These are phyloP conservation scores for Corythaeola cristata DNA, from an alignment of 2,113 vertebrate genomes.

Conservation along the genomic window DNA sequence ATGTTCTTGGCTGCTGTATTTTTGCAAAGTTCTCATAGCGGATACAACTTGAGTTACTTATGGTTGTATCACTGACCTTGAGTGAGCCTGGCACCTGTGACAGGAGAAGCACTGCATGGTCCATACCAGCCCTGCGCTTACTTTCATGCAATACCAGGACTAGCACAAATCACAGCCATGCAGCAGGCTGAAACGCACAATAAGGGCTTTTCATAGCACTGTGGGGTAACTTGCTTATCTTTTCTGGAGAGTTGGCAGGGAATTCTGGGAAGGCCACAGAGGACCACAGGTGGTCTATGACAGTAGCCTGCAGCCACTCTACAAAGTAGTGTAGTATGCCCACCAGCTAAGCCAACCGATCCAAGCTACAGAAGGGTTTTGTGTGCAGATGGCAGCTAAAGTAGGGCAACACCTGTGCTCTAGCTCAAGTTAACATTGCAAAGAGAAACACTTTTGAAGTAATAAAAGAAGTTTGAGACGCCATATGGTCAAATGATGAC, in stretches of 20 bases:
- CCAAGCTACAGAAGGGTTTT: neutral
- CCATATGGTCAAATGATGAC: neutral
- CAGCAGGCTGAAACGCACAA: neutral
- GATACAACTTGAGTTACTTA: neutral
- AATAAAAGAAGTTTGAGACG: neutral
- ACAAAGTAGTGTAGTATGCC: neutral
- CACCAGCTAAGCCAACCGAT: neutral
- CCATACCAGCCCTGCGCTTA: neutral
- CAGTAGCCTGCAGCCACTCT: neutral
- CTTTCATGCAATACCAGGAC: rapidly evolving
- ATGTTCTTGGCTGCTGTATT: neutral
- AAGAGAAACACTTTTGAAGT: neutral
- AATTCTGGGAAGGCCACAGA: neutral
- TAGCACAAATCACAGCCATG: neutral
- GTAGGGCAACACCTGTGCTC: constrained; percentile 49
- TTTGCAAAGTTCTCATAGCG: neutral
- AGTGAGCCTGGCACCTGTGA: neutral
- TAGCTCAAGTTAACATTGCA: neutral
- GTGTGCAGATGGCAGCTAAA: constrained; percentile 11
- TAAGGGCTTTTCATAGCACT: neutral
- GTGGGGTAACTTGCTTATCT: neutral
- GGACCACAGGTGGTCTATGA: neutral
- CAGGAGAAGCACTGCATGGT: neutral
- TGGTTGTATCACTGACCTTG: neutral
- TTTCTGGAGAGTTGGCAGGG: neutral